Base-by-base conservation (phyloP, 2,113 vertebrate genomes). In the Sylvietta virens region DNA sequence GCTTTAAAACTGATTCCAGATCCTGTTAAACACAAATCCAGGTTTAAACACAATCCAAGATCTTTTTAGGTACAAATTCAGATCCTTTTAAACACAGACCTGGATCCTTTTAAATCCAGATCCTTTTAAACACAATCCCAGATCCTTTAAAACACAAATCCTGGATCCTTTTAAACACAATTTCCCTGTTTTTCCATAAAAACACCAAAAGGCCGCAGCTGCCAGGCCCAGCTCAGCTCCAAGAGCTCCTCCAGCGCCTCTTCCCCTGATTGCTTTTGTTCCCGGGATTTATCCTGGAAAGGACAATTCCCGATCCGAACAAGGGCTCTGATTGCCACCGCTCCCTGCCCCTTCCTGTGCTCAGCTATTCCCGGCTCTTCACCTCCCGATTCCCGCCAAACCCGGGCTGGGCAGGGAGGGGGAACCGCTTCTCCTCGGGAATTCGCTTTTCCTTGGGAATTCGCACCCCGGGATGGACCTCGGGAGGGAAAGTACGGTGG, bases 151-250 rank as follows among this genome's bases (percentile, higher is more conserved):
- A 31, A 31, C 19, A 22, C 40, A 19, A 24, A 8, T 10, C 33
- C 50, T 1, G 1, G 17, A 33, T 27, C 18, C 13, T 22, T 53
- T 47, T 1, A 9, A 20, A 11, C 28, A 5, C 21, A 2, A 13
- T 16, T 54, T 54, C 27, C 48, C 27, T 1, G 3, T 4, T 72
- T 54, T 54, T 27, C 67, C 27, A 18, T 18, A 7, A 45, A 62
- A 62, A 14, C 4, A 4, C 26, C 33, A 3, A 0, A 10, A 2
- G 37, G 27, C 67, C 1, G 28, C 81, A 84, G 81, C 57, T 72
- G 81, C 47, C 45, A 1, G 37, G 31, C 80, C 66, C 66, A 10
- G 80, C 80, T 21, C 66, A 3, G 56, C 67, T 62, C 81, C 48
- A 3, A 37, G 47, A 37, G 81, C 81, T 45, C 48, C 81, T 84